Percentiles rank a stretch among this genome's conserved stretches.
phyloP scores from a whole-genome alignment of 2,797 vertebrate species.

The Acestrorhynchus altus region DNA sequence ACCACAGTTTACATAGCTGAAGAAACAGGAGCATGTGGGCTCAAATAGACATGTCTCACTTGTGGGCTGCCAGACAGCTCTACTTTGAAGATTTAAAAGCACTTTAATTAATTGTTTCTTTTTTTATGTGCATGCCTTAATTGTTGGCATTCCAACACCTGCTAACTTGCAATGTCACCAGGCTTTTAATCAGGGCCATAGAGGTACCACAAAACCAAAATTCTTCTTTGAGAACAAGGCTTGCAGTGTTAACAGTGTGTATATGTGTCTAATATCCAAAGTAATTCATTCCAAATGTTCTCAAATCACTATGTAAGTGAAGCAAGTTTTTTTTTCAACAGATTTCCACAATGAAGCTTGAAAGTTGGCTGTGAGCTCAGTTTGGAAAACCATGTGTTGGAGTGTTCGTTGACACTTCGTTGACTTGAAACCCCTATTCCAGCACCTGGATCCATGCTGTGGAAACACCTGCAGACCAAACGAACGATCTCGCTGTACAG shows the following conservation, averaged over 20 bases:
- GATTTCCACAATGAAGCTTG: slow-evolving; percentile 68
- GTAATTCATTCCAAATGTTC: slow-evolving; percentile 38
- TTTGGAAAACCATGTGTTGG: slow-evolving; percentile 72
- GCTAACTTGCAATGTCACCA: slow-evolving; percentile 73
- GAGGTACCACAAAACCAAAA: not conserved
- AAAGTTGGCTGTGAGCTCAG: slow-evolving; percentile 78
- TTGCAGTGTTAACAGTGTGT: slow-evolving; percentile 39
- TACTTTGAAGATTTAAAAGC: slow-evolving; percentile 81
- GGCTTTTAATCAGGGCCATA: slow-evolving; percentile 26
- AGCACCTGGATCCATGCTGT: slow-evolving; percentile 79
- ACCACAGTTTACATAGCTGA: slow-evolving; percentile 83
- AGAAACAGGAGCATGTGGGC: slow-evolving; percentile 82
- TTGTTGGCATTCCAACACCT: slow-evolving; percentile 80
- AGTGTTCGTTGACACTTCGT: slow-evolving; percentile 75
- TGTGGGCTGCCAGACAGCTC: slow-evolving; percentile 53
- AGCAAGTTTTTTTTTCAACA: slow-evolving; percentile 63
- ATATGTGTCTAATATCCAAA: slow-evolving; percentile 41
- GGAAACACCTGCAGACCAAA: slow-evolving; percentile 81
- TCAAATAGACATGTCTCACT: slow-evolving; percentile 38
- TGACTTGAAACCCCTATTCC: slow-evolving; percentile 71
- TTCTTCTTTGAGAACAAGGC: slow-evolving; percentile 22
- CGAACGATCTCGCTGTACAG: slow-evolving; percentile 69
- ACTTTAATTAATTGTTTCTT: slow-evolving; percentile 80
- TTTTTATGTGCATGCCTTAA: slow-evolving; percentile 74
- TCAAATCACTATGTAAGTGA: slow-evolving; percentile 19